Evolutionary conservation across 2,888 invertebrate species (phyloP), one percentile per base, ranked within the genome.

Genomic region (Ommatoiulus sabulosus): DNA sequence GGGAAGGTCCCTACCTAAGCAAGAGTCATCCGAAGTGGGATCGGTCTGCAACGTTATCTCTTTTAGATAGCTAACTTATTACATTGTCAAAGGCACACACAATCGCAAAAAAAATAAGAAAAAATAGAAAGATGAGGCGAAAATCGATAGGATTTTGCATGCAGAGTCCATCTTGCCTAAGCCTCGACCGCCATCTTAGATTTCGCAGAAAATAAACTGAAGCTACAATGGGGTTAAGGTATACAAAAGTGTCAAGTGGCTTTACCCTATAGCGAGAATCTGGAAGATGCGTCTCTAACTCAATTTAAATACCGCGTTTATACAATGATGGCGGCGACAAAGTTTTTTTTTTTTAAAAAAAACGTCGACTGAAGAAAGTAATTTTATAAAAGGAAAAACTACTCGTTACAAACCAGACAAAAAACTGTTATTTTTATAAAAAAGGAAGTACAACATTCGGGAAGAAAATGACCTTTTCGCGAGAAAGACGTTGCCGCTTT

Each of bases 71-170:
- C 72, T 72, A 24, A 72, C 72, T 72, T 72, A 72, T 72, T 72
- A 72, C 72, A 72, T 72, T 72, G 72, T 72, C 72, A 72, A 72
- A 72, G 72, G 24, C 72, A 72, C 72, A 72, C 72, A 72, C 72
- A 63, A 10, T 24, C 24, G n/a, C 24, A 24, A 8, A 10, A 6
- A 72, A 20, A 7, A 10, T 24, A 72, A 20, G 24, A 72, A 72
- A 72, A 72, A 72, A 72, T 63, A 63, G 20, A 12, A 63, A 72
- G 24, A 72, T 20, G 72, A 72, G 10, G 24, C 10, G 24, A 72
- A 72, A 72, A 72, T 72, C 72, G 72, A 72, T 72, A 24, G 20
- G 72, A 24, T 72, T 72, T 72, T 72, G 72, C 72, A 72, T 72
- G 20, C 72, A 8, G 24, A 72, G 72, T 72, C 72, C 72, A 72